Percentiles rank a stretch among this genome's conserved stretches.
phyloP scores from a whole-genome alignment of 2,113 vertebrate genomes.

The Dipodomys stephensi region DNA sequence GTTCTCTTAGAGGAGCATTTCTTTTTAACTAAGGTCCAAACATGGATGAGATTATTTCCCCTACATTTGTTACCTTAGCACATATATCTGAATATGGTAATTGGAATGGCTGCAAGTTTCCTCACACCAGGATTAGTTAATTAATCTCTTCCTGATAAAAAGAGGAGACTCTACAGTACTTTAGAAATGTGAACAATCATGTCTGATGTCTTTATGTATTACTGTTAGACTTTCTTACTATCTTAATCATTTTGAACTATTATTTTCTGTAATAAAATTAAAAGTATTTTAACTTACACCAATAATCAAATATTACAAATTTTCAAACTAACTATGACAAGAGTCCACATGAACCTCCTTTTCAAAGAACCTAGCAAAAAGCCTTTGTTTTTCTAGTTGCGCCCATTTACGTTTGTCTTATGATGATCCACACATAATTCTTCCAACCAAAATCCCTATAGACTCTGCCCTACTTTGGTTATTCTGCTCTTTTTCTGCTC shows the following conservation, averaged over 20 bases:
- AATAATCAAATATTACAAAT: not conserved
- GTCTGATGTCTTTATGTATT: no score
- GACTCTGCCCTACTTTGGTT: not conserved
- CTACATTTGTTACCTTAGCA: not conserved
- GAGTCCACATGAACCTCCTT: not conserved
- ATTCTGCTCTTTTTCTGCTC: not conserved
- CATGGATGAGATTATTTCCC: no score
- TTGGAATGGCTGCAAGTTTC: not conserved
- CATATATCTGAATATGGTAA: not conserved
- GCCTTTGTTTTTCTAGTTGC: not conserved
- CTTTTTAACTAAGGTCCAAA: not conserved
- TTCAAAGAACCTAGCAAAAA: not conserved
- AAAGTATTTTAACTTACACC: not conserved
- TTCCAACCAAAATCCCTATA: not conserved
- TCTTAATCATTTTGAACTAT: not conserved
- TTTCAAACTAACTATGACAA: not conserved
- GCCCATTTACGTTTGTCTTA: not conserved
- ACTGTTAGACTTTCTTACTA: no score
- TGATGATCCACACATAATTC: not conserved
- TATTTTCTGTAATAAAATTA: not conserved
- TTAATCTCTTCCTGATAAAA: not conserved
- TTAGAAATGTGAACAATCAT: not conserved
- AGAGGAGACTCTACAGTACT: not conserved
- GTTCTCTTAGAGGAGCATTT: not conserved
- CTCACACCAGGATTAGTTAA: no score